Conservation (phyloP, 1,140 invertebrate genomes). For the Geopemphigus sp. region DNA sequence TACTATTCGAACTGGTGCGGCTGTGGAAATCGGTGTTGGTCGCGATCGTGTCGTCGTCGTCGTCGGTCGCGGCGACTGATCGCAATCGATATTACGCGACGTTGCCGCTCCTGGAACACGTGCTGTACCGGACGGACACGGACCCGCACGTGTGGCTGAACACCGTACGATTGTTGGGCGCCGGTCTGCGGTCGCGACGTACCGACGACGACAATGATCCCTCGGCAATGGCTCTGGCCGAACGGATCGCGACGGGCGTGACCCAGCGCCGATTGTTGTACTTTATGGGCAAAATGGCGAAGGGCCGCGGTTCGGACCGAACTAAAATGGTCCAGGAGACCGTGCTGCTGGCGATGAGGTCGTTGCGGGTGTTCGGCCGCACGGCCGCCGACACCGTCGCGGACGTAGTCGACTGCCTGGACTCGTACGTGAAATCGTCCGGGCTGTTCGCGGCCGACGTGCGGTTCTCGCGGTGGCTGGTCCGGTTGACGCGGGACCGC, state of each 20-base stretch:
- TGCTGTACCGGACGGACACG: background rate
- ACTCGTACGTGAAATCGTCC: background rate
- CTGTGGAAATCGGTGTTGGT: background rate
- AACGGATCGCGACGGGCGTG: background rate
- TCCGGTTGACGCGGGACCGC: background rate
- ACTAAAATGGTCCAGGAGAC: background rate
- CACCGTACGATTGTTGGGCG: background rate
- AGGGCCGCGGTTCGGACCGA: background rate
- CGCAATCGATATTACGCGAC: background rate
- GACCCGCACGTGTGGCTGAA: background rate
- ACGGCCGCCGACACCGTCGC: background rate
- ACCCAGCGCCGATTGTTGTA: background rate
- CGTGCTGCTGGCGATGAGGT: background rate
- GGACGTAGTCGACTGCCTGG: background rate
- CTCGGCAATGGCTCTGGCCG: background rate
- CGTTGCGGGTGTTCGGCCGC: background rate
- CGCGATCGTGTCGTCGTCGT: background rate
- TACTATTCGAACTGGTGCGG: background rate
- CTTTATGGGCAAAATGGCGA: background rate
- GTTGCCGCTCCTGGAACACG: background rate
- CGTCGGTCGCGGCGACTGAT: too few species aligned
- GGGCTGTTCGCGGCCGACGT: background rate
- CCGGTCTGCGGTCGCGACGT: background rate
- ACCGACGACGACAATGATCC: too few species aligned
- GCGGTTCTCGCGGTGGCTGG: background rate